These are phyloP conservation scores for Harpalus rubripes DNA, from an alignment of 2,888 invertebrate species.

Conservation along the genomic window DNA sequence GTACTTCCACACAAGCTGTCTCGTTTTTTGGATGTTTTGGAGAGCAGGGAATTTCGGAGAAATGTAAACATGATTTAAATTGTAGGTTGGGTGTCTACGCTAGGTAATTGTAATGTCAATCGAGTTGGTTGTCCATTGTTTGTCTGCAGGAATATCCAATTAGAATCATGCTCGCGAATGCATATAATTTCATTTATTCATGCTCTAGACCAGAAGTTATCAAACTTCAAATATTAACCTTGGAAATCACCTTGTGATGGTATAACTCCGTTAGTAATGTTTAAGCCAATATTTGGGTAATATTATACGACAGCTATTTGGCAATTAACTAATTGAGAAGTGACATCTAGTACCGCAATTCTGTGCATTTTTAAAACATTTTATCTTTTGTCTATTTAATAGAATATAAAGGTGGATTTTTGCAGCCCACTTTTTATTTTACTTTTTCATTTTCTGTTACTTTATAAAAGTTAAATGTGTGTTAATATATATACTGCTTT, in stretches of 20 bases:
- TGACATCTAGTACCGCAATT: neutral
- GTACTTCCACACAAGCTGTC: slow-evolving; percentile 25
- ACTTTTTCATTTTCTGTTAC: too few species aligned
- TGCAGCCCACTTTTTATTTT: too few species aligned
- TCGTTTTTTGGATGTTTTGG: slow-evolving; percentile 11
- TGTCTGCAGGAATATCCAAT: slow-evolving; percentile 24
- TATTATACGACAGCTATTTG: neutral
- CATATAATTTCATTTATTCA: slow-evolving; percentile 30
- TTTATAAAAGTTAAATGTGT: too few species aligned
- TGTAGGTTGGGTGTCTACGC: slow-evolving; percentile 4
- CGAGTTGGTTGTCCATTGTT: slow-evolving; percentile 16
- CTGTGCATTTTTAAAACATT: neutral
- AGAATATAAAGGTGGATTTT: too few species aligned
- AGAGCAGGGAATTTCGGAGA: slow-evolving; percentile 13
- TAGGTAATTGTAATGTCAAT: slow-evolving; percentile 41
- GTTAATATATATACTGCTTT: too few species aligned
- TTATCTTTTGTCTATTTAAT: neutral
- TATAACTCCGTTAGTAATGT: neutral
- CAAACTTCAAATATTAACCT: slow-evolving; percentile 8
- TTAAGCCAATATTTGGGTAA: neutral
- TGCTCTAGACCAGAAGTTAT: slow-evolving; percentile 18
- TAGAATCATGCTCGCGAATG: slow-evolving; percentile 7
- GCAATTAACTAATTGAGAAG: slow-evolving; percentile 6
- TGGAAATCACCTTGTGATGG: neutral
- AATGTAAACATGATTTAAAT: slow-evolving; percentile 43